phyloP scores from a whole-genome alignment of 2,113 vertebrate species.

The Callipepla californica region DNA sequence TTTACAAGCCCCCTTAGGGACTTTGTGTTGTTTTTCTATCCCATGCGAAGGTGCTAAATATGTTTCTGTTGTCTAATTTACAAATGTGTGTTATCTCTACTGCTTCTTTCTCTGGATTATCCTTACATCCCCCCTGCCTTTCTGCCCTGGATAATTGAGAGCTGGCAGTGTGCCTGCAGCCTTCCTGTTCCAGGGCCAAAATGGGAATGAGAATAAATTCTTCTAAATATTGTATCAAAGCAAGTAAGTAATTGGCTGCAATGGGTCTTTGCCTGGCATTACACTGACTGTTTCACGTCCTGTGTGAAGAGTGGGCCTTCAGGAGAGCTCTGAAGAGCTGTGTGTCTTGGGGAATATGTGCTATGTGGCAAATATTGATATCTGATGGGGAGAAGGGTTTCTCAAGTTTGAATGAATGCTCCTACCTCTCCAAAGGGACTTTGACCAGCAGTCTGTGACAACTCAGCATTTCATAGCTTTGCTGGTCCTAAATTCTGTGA shows the following conservation, averaged over 20 bases:
- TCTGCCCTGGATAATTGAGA: slow-evolving; percentile 36
- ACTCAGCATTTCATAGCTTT: fast-evolving
- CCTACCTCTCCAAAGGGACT: background rate
- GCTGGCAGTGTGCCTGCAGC: background rate
- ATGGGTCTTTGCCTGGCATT: background rate
- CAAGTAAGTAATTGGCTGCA: slow-evolving; percentile 43
- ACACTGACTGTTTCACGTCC: slow-evolving; percentile 1
- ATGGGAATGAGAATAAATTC: slow-evolving; percentile 50
- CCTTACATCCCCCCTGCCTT: background rate
- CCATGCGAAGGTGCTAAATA: background rate
- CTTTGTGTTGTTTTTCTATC: background rate
- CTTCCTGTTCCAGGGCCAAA: slow-evolving; percentile 34
- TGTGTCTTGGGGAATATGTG: background rate
- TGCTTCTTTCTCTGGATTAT: slow-evolving; percentile 34
- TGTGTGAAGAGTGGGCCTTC: background rate
- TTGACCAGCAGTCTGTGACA: background rate
- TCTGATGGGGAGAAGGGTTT: background rate
- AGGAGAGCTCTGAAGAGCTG: background rate
- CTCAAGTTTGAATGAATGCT: background rate
- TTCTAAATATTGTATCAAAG: slow-evolving; percentile 32
- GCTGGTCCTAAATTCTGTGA: background rate
- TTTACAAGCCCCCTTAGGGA: background rate
- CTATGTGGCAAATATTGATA: fast-evolving
- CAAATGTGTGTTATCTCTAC: background rate
- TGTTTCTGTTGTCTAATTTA: slow-evolving; percentile 8